Base-by-base conservation (phyloP, 2,888 invertebrate genomes). In the Eristalis tenax region DNA sequence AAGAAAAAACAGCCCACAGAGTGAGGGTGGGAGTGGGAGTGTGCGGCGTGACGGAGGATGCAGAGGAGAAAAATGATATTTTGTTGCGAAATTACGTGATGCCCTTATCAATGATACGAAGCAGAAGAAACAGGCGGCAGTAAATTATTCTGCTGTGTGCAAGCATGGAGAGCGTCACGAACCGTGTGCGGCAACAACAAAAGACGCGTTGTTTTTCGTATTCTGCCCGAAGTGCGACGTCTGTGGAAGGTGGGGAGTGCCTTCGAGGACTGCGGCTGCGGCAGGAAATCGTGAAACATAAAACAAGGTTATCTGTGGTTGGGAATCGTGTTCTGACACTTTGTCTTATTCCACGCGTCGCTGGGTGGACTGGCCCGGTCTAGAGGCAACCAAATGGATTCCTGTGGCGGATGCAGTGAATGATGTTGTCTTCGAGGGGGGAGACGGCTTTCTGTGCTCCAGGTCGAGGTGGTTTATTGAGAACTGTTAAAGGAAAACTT, bases 1-100 rank as follows among this genome's bases (percentile, higher is more conserved):
- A 32, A 70, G 56, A 74, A 23, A 56, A 68, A 50, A n/a, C 70
- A 71, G 50, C 35, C 59, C 73, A 69, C n/a, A 64, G 66, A 71
- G 63, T 59, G 28, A 75, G 73, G 61, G n/a, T 3, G 15, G 8
- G 40, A 15, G 43, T 6, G 8, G 8, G 50, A 32, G 66, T n/a
- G 32, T 32, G 32, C 32, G 32, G 1, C 10, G 32, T 10, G 68
- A 66, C 66, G 69, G 50, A 26, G 22, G 63, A 38, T 61, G 57
- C 35, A 43, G 38, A 63, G 76, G 73, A 73, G 79, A 83, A 79
- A 83, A 87, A 83, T 83, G 82, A 83, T 87, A 83, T 83, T 83
- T 83, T 76, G 76, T 71, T 73, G 83, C 80, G 32, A 87, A 79
- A 87, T 87, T 82, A 87, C 87, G 87, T 87, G 87, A 87, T 79